phyloP scores from a whole-genome alignment of 1,140 invertebrate species.

The Drosophila mayri region DNA sequence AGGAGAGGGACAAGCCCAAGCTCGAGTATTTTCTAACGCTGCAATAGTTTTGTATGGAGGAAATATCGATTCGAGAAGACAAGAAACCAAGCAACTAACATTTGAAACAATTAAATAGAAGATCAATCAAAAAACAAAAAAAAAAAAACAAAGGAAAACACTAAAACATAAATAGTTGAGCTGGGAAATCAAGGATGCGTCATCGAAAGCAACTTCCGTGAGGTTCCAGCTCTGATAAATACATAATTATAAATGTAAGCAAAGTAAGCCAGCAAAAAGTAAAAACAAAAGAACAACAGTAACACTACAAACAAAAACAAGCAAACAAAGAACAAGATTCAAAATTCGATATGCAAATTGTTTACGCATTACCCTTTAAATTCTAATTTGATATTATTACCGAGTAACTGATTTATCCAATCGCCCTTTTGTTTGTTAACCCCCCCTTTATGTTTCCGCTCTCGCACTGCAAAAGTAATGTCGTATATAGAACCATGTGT shows the following conservation, averaged over 20 bases:
- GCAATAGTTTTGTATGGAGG: constrained; percentile 71
- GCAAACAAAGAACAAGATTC: constrained; percentile 41
- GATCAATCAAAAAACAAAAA: constrained; percentile 40
- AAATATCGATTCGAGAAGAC: constrained; percentile 46
- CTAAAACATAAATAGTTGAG: constrained; percentile 25
- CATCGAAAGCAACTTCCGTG: background rate
- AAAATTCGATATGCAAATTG: constrained; percentile 39
- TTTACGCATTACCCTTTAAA: constrained; percentile 58
- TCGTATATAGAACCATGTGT: constrained; percentile 24
- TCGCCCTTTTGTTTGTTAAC: constrained; percentile 57
- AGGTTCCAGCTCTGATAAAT: constrained; percentile 14
- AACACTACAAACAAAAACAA: constrained; percentile 25
- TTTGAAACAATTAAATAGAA: constrained; percentile 55
- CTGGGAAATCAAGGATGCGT: background rate
- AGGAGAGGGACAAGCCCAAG: constrained; percentile 20
- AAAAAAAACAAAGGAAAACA: constrained; percentile 9
- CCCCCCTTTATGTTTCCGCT: constrained; percentile 18
- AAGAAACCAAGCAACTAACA: constrained; percentile 45
- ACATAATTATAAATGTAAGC: constrained; percentile 65
- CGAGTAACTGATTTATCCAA: constrained; percentile 42
- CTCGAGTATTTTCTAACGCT: constrained; percentile 64
- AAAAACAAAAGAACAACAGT: constrained; percentile 35
- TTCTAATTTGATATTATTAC: constrained; percentile 71
- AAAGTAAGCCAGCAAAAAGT: constrained; percentile 1
- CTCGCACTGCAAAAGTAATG: constrained; percentile 17